These are phyloP conservation scores for Pentalonia nigronervosa DNA, from an alignment of 1,140 invertebrate species.

Conservation along the genomic window DNA sequence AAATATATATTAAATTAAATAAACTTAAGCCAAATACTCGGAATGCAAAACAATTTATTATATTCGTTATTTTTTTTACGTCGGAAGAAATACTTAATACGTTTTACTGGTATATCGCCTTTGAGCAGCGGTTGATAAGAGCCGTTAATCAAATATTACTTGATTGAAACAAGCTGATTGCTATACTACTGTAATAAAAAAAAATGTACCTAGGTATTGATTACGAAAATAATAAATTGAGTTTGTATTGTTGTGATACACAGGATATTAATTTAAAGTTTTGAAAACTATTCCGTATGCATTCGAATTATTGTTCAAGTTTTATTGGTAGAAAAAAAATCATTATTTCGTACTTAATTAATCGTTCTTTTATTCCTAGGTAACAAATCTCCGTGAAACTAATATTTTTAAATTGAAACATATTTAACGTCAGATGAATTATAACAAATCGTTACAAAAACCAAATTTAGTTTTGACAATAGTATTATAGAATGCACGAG, in stretches of 20 bases:
- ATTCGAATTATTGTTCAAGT: neutral
- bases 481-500: neutral
- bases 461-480: neutral
- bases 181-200: neutral
- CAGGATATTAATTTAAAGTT: neutral
- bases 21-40: too few species aligned
- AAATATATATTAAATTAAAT: too few species aligned
- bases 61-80: too few species aligned
- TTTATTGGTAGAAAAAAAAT: neutral
- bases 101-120: too few species aligned
- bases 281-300: neutral
- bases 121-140: too few species aligned
- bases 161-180: neutral
- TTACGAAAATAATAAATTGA: neutral
- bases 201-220: neutral
- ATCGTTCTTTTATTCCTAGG: neutral
- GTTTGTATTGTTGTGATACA: neutral
- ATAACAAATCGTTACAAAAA: too few species aligned
- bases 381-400: neutral
- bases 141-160: too few species aligned
- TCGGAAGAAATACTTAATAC: too few species aligned
- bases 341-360: neutral
- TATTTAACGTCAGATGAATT: neutral
- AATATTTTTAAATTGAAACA: neutral
- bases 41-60: too few species aligned